Evolutionary conservation across 2,797 vertebrate genomes (phyloP).

Genomic region (Myiothlypis coronata): DNA sequence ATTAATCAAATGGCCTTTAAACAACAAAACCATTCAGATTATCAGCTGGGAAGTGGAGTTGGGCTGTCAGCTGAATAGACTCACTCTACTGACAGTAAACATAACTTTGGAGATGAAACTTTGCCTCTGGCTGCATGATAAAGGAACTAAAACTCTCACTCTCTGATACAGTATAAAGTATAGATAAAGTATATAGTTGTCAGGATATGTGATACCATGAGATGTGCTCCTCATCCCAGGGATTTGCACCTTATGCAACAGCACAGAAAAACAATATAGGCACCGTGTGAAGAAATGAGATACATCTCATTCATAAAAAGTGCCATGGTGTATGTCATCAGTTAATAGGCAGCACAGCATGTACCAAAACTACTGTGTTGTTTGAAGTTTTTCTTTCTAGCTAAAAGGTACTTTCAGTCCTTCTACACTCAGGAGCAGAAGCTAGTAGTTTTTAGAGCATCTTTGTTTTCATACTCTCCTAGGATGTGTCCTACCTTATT

Average conservation of each 20-base stretch:
- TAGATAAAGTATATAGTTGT: neutral
- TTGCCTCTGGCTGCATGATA: neutral
- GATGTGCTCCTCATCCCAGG: neutral
- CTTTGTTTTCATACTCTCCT: neutral
- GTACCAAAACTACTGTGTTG: neutral
- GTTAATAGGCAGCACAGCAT: neutral
- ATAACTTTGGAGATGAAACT: neutral
- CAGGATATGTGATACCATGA: neutral
- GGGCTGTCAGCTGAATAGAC: neutral
- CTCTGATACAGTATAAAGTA: neutral
- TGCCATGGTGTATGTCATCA: neutral
- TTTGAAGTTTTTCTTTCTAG: neutral
- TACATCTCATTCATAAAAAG: neutral
- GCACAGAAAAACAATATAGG: neutral
- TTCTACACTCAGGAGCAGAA: neutral
- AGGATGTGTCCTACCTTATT: neutral
- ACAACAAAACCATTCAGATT: neutral
- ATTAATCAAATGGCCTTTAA: neutral
- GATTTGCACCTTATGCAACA: neutral
- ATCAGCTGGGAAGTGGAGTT: neutral
- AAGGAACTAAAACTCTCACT: neutral
- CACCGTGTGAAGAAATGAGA: neutral
- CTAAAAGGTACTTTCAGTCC: neutral
- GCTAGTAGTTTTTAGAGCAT: neutral
- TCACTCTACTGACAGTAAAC: neutral